Conservation (phyloP, 2,888 invertebrate genomes). For the Trachelus iudaicus region DNA sequence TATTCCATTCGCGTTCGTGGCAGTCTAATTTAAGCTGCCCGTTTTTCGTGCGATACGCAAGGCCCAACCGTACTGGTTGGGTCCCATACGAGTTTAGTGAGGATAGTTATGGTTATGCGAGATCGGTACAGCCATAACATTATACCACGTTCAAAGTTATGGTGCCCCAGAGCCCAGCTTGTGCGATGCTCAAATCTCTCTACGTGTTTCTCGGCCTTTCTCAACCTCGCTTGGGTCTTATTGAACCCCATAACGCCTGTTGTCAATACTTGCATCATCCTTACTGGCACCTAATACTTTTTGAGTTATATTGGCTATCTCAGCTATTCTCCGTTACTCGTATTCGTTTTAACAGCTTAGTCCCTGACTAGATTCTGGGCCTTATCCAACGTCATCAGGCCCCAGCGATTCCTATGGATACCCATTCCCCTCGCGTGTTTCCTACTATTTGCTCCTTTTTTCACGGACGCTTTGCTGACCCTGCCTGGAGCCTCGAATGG, state of each 20-base stretch:
- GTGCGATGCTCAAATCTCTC: constrained; percentile 5
- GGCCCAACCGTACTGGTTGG: neutral
- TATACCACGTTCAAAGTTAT: neutral
- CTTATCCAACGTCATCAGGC: neutral
- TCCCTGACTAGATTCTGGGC: neutral
- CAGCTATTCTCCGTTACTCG: neutral
- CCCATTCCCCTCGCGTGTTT: neutral
- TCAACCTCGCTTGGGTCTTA: neutral
- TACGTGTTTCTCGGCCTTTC: neutral
- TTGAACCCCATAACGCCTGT: neutral
- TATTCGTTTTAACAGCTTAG: neutral
- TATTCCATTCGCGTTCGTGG: neutral
- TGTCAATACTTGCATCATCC: neutral
- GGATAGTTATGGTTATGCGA: constrained; percentile 12
- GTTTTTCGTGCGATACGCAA: neutral
- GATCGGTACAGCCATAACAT: constrained; percentile 8
- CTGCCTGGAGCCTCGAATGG: constrained; percentile 28
- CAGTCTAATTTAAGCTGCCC: constrained; percentile 7
- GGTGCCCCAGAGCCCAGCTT: constrained; percentile 7
- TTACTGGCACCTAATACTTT: neutral
- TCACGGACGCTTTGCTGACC: constrained; percentile 22
- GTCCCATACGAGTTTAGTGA: neutral
- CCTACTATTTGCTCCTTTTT: neutral
- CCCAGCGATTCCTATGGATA: neutral
- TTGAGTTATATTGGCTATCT: neutral